Base-by-base conservation (phyloP, 2,113 vertebrate genomes). In the Amphiprion percula region DNA sequence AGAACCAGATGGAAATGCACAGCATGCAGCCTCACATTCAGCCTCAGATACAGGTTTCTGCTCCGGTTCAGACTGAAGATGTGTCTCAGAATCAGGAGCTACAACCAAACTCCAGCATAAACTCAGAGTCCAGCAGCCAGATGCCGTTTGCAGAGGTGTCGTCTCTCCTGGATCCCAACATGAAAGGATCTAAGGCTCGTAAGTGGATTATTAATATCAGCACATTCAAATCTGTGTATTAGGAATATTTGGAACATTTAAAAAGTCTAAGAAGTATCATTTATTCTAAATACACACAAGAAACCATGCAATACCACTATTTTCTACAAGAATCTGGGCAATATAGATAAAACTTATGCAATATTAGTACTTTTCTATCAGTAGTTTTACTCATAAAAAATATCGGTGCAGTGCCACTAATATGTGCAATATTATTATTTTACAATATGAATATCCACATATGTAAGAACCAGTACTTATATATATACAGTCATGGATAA, bases 111-210 rank as follows among this genome's bases (percentile, higher is more conserved):
- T 14, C 77, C 72, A 74, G 55, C 21, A 19, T 76, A 55, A 76
- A 72, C 47, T 24, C 72, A 6, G 71, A 77, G 10, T 54, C 85
- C 0, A 4, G 37, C 0, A 30, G 83, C 39, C 90, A 88, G 19
- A 85, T 95, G 66, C 94, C 94, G 3, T 95, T 95, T 54, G 95
- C 95, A 0, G 94, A 95, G 68, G 95, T 95, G 39, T 94, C 94
- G 0, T 95, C 95, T 0, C 91, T 95, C 50, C 90, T 95, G 63
- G 95, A 95, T 73, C 95, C 95, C 24, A 95, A 95, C 90, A 95
- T 95, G 95, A 95, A 95, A 74, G 94, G 95, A 63, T 95, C 95
- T 10, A 95, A 95, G 72, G 95, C 95, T 49, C 92, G 94, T 89
- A 85, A 90, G 92, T 91, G 33, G 33, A 37, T 37, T 2, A 37